Base-by-base conservation (phyloP, 2,113 vertebrate species). In the Malurus melanocephalus region DNA sequence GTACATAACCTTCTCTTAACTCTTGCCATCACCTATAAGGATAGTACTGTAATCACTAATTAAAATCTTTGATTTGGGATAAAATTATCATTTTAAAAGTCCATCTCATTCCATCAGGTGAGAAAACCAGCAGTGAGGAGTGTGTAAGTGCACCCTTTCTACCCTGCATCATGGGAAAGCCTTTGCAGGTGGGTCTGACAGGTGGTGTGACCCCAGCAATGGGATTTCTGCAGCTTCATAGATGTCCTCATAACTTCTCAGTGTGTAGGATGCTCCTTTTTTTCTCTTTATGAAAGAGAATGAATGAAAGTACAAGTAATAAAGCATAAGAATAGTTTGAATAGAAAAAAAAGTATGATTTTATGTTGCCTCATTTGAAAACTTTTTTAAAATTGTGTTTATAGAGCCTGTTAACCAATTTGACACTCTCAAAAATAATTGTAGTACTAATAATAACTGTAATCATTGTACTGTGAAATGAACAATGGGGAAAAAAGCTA, bases 391-490 rank as follows among this genome's bases (percentile, higher is more conserved):
- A 40, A 83, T 85, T 83, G 19, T 88, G 40, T 92, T 92, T 93
- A 80, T 45, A 67, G 72, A 91, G 91, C 51, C 64, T 88, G 60
- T 88, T 93, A 94, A 91, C 64, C 45, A 94, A 38, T 82, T 48
- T 92, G 85, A 90, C 2, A 23, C 30, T 79, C 52, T 32, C 51
- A 89, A 68, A 14, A 89, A 64, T 87, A 90, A 87, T 89, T 88
- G 80, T 18, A 91, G 48, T 53, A 89, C 88, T 51, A 83, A 62
- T 92, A 95, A 93, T 85, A 92, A 76, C 73, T 89, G 32, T 93
- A 88, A 83, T 93, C 40, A 87, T 79, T 85, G 35, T 75, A 68
- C 42, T 92, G 67, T 93, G 77, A 94, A 94, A 94, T 72, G 23
- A 96, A 87, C 35, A 89, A 26, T 49, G 81, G 9, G 51, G 38